Conservation (phyloP, 2,797 vertebrate species). For the Monodelphis domestica region DNA sequence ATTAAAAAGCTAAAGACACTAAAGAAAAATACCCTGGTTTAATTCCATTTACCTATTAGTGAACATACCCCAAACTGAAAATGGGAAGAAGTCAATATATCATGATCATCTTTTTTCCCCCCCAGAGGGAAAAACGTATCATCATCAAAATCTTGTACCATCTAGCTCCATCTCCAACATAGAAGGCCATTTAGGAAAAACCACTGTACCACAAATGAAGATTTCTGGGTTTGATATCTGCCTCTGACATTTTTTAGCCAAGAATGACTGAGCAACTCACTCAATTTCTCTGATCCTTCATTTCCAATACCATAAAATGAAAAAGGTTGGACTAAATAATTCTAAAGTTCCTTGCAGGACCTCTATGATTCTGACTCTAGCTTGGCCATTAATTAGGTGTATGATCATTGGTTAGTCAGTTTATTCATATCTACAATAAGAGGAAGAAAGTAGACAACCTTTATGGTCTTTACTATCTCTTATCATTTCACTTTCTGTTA, state of each 20-base stretch:
- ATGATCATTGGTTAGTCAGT: no score
- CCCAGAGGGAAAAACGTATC: not conserved
- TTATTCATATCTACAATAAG: no score
- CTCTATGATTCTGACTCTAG: not conserved
- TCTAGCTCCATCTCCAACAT: accelerated
- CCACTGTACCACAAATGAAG: not conserved
- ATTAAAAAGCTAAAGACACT: not conserved
- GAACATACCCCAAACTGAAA: not conserved
- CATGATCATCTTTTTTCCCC: not conserved
- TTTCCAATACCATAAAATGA: not conserved
- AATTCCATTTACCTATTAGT: not conserved
- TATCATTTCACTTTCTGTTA: no score
- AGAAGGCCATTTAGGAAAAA: not conserved
- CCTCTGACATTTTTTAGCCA: not conserved
- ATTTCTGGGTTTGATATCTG: not conserved
- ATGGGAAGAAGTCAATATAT: not conserved
- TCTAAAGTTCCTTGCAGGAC: not conserved
- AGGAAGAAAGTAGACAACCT: no score
- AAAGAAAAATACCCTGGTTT: not conserved
- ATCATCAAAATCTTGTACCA: not conserved
- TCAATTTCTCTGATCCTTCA: not conserved
- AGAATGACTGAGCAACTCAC: not conserved
- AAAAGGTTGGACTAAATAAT: not conserved
- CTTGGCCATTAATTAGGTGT: not conserved
- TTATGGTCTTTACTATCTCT: no score